phyloP scores from a whole-genome alignment of 1,140 invertebrate species.

The Mercenaria mercenaria region DNA sequence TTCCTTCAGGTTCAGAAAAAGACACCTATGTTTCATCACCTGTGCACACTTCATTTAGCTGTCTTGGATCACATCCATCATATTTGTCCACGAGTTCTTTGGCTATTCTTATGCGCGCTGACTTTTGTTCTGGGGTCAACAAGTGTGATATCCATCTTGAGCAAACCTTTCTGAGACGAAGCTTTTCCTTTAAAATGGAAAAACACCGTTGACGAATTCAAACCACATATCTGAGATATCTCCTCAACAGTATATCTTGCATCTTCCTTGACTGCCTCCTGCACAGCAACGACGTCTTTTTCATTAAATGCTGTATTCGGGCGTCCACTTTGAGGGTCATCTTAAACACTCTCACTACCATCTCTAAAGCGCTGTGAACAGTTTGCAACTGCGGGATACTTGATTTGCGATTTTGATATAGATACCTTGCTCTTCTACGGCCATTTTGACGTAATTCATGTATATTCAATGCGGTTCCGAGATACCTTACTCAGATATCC shows the following conservation, averaged over 20 bases:
- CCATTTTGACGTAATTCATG: too few relatives aligned
- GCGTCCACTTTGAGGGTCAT: too few relatives aligned
- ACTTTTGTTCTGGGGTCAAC: neutral
- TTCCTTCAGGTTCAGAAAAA: too few relatives aligned
- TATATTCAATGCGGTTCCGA: too few relatives aligned
- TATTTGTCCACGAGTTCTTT: neutral
- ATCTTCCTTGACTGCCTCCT: neutral
- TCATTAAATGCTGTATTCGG: too few relatives aligned
- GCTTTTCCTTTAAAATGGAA: neutral
- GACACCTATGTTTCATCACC: neutral
- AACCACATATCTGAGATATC: neutral
- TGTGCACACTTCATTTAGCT: neutral
- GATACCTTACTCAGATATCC: too few relatives aligned
- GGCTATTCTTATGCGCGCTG: neutral
- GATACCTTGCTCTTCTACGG: too few relatives aligned
- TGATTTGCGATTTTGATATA: too few relatives aligned
- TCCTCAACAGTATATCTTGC: neutral
- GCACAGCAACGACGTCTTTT: neutral
- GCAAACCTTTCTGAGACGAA: neutral
- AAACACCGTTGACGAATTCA: constrained; percentile 5
- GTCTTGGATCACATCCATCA: neutral
- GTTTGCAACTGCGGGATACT: too few relatives aligned
- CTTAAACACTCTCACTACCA: too few relatives aligned
- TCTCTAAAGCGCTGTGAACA: too few relatives aligned
- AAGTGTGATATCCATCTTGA: neutral